Evolutionary conservation across 2,113 vertebrate genomes (phyloP).

Genomic region (Camelus dromedarius): DNA sequence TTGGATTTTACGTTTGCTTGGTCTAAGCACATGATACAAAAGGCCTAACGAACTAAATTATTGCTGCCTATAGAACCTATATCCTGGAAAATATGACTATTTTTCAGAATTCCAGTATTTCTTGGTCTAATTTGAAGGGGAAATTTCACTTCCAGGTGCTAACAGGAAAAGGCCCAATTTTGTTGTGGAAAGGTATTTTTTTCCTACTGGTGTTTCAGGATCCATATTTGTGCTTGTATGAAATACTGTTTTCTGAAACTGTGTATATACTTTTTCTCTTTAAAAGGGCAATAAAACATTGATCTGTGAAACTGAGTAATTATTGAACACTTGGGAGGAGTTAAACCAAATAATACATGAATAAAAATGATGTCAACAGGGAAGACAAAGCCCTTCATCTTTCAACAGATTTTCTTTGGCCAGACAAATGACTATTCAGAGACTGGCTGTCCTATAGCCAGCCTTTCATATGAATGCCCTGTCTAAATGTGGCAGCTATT

Average conservation of each 20-base stretch:
- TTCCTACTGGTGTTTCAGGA: neutral
- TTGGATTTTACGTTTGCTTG: constrained; percentile 38
- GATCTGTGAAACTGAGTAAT: neutral
- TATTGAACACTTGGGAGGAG: constrained; percentile 27
- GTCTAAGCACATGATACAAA: neutral
- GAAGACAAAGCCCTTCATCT: neutral
- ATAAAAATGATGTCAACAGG: constrained; percentile 49
- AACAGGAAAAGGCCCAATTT: neutral
- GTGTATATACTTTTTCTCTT: neutral
- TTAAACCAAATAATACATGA: constrained; percentile 50
- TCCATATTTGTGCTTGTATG: neutral
- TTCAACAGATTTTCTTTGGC: constrained; percentile 43
- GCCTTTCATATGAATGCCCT: constrained; percentile 49
- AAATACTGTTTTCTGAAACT: neutral
- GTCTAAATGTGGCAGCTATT: constrained; percentile 50
- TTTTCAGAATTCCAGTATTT: constrained; percentile 5
- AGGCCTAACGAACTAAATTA: neutral
- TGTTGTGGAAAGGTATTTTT: constrained; percentile 9
- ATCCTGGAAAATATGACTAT: neutral
- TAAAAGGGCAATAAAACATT: neutral
- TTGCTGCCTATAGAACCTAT: neutral
- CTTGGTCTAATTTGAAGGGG: neutral
- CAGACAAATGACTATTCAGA: constrained; percentile 17
- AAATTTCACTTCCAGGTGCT: neutral
- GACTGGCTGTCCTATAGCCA: neutral